Conservation (phyloP, 2,888 invertebrate genomes). For the Noctua pronuba region DNA sequence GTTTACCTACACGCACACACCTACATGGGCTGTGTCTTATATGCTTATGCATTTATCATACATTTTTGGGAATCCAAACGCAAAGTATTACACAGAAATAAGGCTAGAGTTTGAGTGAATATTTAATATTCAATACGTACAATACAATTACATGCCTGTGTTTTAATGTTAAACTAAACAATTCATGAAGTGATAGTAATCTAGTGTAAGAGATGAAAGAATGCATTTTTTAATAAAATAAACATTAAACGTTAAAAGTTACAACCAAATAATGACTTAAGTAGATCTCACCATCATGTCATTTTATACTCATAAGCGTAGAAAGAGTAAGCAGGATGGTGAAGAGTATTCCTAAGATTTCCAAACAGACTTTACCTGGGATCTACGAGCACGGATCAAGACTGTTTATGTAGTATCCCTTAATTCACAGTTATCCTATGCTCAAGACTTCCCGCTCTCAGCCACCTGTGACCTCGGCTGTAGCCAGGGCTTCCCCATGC, state of each 20-base stretch:
- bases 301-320: neutral
- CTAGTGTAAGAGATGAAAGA: no score
- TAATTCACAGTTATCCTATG: slow-evolving; percentile 51
- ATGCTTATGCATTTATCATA: no score
- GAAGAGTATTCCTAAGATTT: neutral
- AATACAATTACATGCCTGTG: no score
- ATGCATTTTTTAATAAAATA: no score
- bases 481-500: slow-evolving; percentile 26
- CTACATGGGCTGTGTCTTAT: neutral
- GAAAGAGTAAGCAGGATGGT: neutral
- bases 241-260: no score
- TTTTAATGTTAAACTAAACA: no score
- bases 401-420: slow-evolving; percentile 43
- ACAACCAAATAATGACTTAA: neutral
- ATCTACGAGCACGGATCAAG: neutral
- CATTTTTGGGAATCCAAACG: no score
- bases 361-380: neutral
- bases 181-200: no score
- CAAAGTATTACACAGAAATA: no score
- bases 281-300: neutral
- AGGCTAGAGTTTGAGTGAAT: no score
- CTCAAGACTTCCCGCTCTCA: slow-evolving; percentile 28
- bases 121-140: no score
- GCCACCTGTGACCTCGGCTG: slow-evolving; percentile 56
- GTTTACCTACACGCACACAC: neutral